Evolutionary conservation across 2,888 invertebrate species (phyloP), one percentile per base, ranked within the genome.

Genomic region (Plemyria rubiginata): DNA sequence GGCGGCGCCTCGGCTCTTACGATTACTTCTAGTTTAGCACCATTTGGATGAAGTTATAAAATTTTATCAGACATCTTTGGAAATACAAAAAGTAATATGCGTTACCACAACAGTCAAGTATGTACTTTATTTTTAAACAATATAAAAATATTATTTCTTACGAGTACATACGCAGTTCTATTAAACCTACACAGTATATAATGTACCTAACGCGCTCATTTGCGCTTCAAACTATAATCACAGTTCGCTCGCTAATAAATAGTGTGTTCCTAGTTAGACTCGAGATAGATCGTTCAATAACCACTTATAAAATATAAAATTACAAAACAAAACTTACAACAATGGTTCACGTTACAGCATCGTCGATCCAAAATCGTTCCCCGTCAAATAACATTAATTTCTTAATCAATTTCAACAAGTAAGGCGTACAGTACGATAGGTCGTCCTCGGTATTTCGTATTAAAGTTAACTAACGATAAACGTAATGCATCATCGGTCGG

Each of bases 131-230:
- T 90, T 43, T 87, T 84, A 86, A 87, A 90, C 86, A 84, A 88
- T 92, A 91, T 87, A 91, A 91, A 92, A 92, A 91, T 91, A 91
- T 88, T 74, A 84, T 86, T 86, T 87, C 85, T 90, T 90, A 88
- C 72, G 48, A 82, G 78, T 86, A 88, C n/a, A n/a, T n/a, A n/a
- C 81, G 78, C 81, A 82, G 81, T 49, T 60, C 74, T 78, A 80
- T 80, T 82, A 84, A 80, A 84, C 83, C 80, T 80, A 79, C 70
- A 43, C 79, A 80, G 50, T 67, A 59, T 53, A 64, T 54, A n/a
- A 38, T 11, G 11, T 38, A 38, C 36, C 36, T 38, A 60, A 53
- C 65, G 62, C 65, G 61, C 60, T 66, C 71, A 54, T 69, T 55
- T 71, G 66, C 76, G 66, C 75, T 71, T 63, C 77, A 71, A 74